Conservation (phyloP, 2,113 vertebrate genomes). For the Sitta europaea region DNA sequence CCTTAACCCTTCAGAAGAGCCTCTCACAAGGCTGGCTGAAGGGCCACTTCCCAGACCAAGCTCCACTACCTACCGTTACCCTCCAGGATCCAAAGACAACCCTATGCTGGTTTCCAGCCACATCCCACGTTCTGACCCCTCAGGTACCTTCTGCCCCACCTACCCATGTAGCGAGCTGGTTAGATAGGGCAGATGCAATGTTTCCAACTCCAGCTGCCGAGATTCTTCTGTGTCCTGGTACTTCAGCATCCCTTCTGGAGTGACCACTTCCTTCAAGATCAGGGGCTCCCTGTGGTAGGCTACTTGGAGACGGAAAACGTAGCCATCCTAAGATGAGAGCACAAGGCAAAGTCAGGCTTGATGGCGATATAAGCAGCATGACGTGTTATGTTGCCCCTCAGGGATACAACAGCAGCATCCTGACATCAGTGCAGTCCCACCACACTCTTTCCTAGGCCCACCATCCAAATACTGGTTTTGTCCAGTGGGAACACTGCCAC, state of each 20-base stretch:
- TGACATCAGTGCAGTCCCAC: neutral
- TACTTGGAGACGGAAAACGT: slow-evolving; percentile 87
- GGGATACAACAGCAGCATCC: neutral
- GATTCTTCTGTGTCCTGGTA: slow-evolving; percentile 84
- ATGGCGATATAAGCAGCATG: neutral
- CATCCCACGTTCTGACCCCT: rapidly evolving
- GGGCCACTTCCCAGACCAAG: neutral
- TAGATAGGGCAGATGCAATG: slow-evolving; percentile 80
- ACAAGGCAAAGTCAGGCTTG: neutral
- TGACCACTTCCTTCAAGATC: slow-evolving; percentile 84
- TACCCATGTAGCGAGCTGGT: slow-evolving; percentile 94
- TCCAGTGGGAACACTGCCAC: neutral
- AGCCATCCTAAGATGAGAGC: slow-evolving; percentile 79
- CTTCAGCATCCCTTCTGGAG: slow-evolving; percentile 83
- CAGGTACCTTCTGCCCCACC: neutral
- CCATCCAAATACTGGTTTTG: neutral
- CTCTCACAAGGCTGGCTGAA: neutral
- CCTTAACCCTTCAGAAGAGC: rapidly evolving
- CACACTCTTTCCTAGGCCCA: neutral
- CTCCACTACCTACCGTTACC: neutral
- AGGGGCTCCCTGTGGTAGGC: slow-evolving; percentile 92
- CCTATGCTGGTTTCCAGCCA: neutral
- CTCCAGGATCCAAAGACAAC: neutral
- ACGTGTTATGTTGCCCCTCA: neutral
- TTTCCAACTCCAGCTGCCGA: slow-evolving; percentile 82